A percentile compares a stretch with the other conserved stretches of the same genome.
Evolutionary conservation across 1,140 invertebrate species (phyloP).

Genomic region (Metopolophium dirhodum): DNA sequence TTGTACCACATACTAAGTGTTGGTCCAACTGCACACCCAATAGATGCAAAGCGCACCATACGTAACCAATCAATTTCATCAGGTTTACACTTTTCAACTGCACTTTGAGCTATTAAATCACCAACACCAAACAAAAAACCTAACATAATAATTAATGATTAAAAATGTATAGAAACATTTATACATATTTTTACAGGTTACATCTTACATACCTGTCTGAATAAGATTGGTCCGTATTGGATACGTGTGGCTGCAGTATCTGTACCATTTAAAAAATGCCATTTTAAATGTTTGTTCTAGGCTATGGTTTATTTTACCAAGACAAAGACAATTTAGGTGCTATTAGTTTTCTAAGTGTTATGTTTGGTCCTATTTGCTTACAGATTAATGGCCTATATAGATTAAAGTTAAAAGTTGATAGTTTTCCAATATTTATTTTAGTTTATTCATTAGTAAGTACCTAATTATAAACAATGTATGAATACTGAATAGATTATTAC

Average conservation of each 20-base stretch:
- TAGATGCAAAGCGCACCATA: conserved; percentile 64
- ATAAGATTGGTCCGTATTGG: conserved; percentile 40
- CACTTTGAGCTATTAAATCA: conserved; percentile 68
- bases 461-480: too few relatives aligned
- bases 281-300: background rate
- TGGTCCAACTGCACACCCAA: conserved; percentile 70
- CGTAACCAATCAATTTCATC: conserved; percentile 64
- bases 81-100: conserved; percentile 65
- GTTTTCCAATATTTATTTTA: too few relatives aligned
- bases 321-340: too few relatives aligned
- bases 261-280: conserved; percentile 41
- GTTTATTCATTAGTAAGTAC: too few relatives aligned
- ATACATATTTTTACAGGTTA: background rate
- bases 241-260: conserved; percentile 15
- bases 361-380: too few relatives aligned
- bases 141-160: conserved; percentile 59
- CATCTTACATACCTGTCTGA: conserved; percentile 26
- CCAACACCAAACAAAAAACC: conserved; percentile 68
- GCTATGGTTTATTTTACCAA: too few relatives aligned
- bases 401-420: too few relatives aligned
- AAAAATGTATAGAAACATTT: background rate
- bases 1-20: conserved; percentile 75
- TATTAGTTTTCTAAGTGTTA: too few relatives aligned
- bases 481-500: too few relatives aligned
- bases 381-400: too few relatives aligned